These are phyloP conservation scores for Nannobrachium achirus DNA, from an alignment of 2,113 vertebrate genomes.

Conservation along the genomic window DNA sequence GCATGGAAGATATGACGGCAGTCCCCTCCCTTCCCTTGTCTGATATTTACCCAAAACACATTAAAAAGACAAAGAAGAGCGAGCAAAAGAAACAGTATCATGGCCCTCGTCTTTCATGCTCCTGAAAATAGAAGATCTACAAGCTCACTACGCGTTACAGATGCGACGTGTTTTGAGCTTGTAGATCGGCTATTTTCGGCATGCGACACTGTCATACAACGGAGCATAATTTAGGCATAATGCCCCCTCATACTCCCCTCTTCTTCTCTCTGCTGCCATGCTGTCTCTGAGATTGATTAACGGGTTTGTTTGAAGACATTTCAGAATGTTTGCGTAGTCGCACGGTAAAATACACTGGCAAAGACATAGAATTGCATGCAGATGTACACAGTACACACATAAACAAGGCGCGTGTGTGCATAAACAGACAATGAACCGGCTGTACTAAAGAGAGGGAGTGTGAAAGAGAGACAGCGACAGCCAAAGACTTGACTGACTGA, in stretches of 20 bases:
- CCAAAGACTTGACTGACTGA: conserved; percentile 89
- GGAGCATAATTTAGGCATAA: not conserved
- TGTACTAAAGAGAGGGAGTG: conserved; percentile 27
- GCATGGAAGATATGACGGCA: conserved; percentile 83
- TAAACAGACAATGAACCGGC: conserved; percentile 52
- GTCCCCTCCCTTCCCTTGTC: conserved; percentile 82
- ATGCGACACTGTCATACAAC: no score
- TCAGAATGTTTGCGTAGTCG: conserved; percentile 85
- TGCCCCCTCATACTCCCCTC: conserved; percentile 47
- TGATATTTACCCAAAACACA: conserved; percentile 92
- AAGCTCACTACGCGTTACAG: no score
- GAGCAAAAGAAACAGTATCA: conserved; percentile 83
- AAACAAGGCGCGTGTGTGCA: not conserved
- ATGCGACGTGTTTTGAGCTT: no score
- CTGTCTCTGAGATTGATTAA: conserved; percentile 91
- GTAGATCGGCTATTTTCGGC: no score
- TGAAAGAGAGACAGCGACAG: conserved; percentile 79
- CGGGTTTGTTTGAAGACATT: conserved; percentile 95
- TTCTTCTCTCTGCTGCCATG: conserved; percentile 58
- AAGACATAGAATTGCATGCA: not conserved
- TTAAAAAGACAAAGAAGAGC: conserved; percentile 90
- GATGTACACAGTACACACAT: conserved; percentile 11
- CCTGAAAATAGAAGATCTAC: conserved; percentile 6
- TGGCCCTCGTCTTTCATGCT: conserved; percentile 78
- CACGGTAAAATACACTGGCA: conserved; percentile 85